These are phyloP conservation scores for Drosophila melanica DNA, from an alignment of 1,140 invertebrate genomes.

Conservation along the genomic window DNA sequence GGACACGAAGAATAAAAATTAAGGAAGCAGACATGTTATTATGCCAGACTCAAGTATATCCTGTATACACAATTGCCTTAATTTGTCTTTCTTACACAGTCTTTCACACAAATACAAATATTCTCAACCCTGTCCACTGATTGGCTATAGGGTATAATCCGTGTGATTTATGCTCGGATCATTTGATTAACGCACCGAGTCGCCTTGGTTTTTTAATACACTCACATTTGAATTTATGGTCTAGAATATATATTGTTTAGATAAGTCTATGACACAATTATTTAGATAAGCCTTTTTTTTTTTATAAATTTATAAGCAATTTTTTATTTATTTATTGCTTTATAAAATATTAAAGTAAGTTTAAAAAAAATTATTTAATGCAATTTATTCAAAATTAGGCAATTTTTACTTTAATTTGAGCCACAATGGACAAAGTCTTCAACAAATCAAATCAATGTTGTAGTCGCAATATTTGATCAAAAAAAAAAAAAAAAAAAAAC, in stretches of 20 bases:
- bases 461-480: not conserved
- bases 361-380: no score
- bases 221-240: not conserved
- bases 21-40: not conserved
- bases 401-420: not conserved
- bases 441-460: not conserved
- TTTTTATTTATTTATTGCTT: no score
- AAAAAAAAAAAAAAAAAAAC: no score
- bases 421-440: not conserved
- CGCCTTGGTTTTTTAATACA: conserved; percentile 3
- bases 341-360: no score
- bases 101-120: no score
- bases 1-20: not conserved
- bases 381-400: no score
- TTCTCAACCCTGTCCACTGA: no score
- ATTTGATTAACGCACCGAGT: conserved; percentile 9
- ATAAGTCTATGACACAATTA: not conserved
- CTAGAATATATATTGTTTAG: not conserved
- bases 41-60: not conserved
- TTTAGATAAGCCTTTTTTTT: no score
- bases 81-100: no score
- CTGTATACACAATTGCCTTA: not conserved
- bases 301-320: no score
- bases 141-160: conserved; percentile 2
- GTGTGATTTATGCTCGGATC: conserved; percentile 19